Percentiles rank a stretch among this genome's conserved stretches.
phyloP scores from a whole-genome alignment of 2,888 invertebrate genomes.

The Arctia plantaginis region DNA sequence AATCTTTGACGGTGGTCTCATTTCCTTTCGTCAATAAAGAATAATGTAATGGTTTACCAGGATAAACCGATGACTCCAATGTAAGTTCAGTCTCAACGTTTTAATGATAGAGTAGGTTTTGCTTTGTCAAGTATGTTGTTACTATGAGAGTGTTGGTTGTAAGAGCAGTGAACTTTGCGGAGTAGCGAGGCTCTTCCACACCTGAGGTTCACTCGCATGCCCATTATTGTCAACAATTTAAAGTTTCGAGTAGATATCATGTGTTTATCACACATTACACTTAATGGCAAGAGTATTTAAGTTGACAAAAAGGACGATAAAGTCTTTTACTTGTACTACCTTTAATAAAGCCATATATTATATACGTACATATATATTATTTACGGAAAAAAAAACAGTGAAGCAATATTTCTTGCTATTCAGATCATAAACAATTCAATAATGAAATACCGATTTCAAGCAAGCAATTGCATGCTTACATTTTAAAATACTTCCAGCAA shows the following conservation, averaged over 20 bases:
- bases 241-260: constrained; percentile 72
- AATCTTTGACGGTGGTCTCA: constrained; percentile 64
- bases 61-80: constrained; percentile 45
- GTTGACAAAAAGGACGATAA: constrained; percentile 31
- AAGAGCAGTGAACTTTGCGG: constrained; percentile 84
- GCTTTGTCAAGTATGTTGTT: constrained; percentile 53
- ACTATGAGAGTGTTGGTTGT: constrained; percentile 59
- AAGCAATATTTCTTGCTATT: constrained; percentile 45
- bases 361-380: no score
- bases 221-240: constrained; percentile 78
- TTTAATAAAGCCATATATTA: constrained; percentile 46
- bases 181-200: constrained; percentile 74
- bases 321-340: constrained; percentile 27
- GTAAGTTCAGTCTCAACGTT: constrained; percentile 47
- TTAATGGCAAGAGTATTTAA: constrained; percentile 42
- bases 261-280: constrained; percentile 64
- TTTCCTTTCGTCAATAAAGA: constrained; percentile 65
- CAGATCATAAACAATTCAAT: constrained; percentile 30
- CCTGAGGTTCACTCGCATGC: constrained; percentile 81
- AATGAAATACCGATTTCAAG: constrained; percentile 25
- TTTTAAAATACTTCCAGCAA: constrained; percentile 56
- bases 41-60: constrained; percentile 67
- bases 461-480: constrained; percentile 23
- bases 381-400: constrained; percentile 45
- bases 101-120: constrained; percentile 63